Base-by-base conservation (phyloP, 2,797 vertebrate species). In the Xiphophorus birchmanni region DNA sequence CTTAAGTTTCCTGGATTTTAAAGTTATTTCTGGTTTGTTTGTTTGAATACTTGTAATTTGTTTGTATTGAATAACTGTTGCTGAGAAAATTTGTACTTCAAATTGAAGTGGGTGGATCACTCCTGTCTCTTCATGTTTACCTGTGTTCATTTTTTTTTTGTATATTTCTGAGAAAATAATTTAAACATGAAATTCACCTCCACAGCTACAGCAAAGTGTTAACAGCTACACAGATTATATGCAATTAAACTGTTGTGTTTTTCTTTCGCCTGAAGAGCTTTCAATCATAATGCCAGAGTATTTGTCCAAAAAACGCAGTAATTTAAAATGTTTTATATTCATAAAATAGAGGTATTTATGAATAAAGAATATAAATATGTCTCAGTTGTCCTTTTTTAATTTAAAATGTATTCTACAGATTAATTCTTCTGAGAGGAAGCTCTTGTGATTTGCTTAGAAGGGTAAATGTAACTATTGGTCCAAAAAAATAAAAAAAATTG, bases 21-120 rank as follows among this genome's bases (percentile, higher is more conserved):
- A 93, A 91, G 85, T 90, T 79, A 5, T 95, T 94, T 92, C 91
- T 93, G 93, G 12, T 91, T 47, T 48, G 83, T 93, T 94, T 35
- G 12, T 78, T 94, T 91, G 92, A 88, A 93, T 96, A 91, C 94
- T 92, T 94, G 89, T 93, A 73, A 18, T 21, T 37, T 74, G 37
- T 75, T 93, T 91, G 89, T 94, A 95, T 89, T 91, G 86, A 95
- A 94, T 91, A 90, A 92, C 92, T 93, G 90, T 93, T 90, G 89
- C 94, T 93, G 90, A 94, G 91, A 95, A 54, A 91, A 93, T 88
- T 94, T 94, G 95, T 96, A 95, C 96, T 96, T 96, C 96, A 96
- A 96, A 96, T 96, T 96, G 96, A 96, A 96, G 96, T 96, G 95
- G 94, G 91, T 91, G 92, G 84, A 91, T 95, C 89, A 81, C 87